These are phyloP conservation scores for Cyanoderma ruficeps DNA, from an alignment of 2,113 vertebrate species.

Conservation along the genomic window DNA sequence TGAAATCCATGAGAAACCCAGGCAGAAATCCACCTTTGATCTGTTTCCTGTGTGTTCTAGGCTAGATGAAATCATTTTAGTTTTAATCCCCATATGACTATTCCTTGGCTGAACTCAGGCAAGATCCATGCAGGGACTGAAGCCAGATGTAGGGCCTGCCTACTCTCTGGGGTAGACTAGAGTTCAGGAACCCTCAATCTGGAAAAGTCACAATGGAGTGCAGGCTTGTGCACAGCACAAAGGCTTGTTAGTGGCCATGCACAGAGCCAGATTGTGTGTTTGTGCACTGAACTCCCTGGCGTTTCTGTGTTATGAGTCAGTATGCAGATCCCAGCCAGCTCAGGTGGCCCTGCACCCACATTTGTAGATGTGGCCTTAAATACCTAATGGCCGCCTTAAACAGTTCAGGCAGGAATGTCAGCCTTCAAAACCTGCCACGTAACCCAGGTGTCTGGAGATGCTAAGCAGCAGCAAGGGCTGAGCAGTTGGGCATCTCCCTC, in stretches of 20 bases:
- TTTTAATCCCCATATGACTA: constrained; percentile 31
- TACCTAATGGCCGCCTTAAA: background rate
- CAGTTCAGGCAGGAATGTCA: background rate
- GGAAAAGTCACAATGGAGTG: background rate
- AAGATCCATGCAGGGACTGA: background rate
- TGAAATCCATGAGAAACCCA: constrained; percentile 14
- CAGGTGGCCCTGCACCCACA: background rate
- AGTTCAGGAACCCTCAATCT: background rate
- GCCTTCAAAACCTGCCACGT: background rate
- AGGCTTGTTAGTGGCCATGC: background rate
- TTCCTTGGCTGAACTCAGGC: constrained; percentile 19
- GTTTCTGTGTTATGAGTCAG: background rate
- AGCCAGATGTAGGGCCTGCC: background rate
- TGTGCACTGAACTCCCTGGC: background rate
- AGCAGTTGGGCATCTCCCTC: background rate
- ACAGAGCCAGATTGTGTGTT: background rate
- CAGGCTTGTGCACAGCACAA: background rate
- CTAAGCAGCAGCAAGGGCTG: background rate
- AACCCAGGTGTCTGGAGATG: background rate
- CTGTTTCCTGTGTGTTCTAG: constrained; percentile 6
- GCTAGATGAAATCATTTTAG: constrained; percentile 35
- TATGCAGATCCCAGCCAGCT: background rate
- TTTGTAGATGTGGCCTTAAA: background rate
- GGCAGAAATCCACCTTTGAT: constrained; percentile 36
- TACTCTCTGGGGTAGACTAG: background rate